Base-by-base conservation (phyloP, 2,113 vertebrate genomes). In the Entomyzon cyanotis region DNA sequence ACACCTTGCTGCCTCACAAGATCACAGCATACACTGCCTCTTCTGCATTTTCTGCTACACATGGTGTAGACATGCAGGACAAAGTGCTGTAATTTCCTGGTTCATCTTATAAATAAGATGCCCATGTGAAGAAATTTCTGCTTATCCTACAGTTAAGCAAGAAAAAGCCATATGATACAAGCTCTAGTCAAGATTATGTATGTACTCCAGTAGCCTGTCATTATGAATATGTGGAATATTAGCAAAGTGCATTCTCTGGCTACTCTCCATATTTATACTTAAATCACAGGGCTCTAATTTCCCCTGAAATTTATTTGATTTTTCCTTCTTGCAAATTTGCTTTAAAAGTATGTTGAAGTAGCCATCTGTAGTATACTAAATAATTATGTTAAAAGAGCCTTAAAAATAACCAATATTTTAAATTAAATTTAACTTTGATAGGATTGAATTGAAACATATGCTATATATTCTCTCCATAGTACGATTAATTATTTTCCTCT, bases 361-460 rank as follows among this genome's bases (percentile, higher is more conserved):
- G 87, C 92, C 33, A 81, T 95, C 90, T 97, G 91, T 58, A 94
- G 59, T 76, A 92, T 74, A 65, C 84, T 25, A 93, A 97, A 96
- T 89, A 94, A 96, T 92, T 90, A 85, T 67, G 76, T 76, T 95
- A 87, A 93, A 95, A 93, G 71, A 95, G 39, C 53, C 93, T 97
- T 97, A 90, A 93, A 97, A 97, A 97, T 90, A 95, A 84, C 85
- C 68, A 96, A 96, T 94, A 95, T 94, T 97, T 94, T 96, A 65
- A 97, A 97, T 97, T 96, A 79, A 94, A 92, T 97, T 97, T 96
- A 96, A 93, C 80, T 96, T 94, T 94, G 90, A 95, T 95, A 91
- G 65, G 86, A 92, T 78, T 95, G 77, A 91, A 92, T 84, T 93
- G 74, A 91, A 96, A 94, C 81, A 96, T 81, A 79, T 96, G 84